Evolutionary conservation across 1,140 invertebrate genomes (phyloP), one percentile per base, ranked within the genome.

Genomic region (Pseudomyrmex dendroicus): DNA sequence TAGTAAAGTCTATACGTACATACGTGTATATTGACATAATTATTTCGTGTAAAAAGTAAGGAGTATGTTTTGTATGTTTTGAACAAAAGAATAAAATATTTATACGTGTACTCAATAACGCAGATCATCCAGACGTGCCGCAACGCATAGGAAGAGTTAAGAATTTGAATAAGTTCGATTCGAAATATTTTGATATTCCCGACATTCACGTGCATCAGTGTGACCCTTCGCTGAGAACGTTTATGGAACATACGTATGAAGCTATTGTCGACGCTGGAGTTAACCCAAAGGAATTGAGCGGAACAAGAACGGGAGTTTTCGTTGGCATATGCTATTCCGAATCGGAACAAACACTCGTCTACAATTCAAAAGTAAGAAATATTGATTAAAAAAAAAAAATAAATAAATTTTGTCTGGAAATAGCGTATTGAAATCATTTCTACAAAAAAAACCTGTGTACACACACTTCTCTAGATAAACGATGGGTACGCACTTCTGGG

Each of bases 181-280:
- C 97, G 0, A 94, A 96, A 0, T 98, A 97, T 92, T 98, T 98
- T 92, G 97, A 95, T 0, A 96, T 98, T 1, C 96, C 97, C 88
- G 96, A 95, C 88, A 97, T 97, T 83, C 97, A 98, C 92, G 98
- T 97, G 0, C 95, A 98, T 84, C 95, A 95, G 8, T 97, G 98
- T 97, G 98, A 99, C 89, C 98, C 98, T 0, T 97, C 98, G 96
- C 95, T 96, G 84, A 95, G 98, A 82, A 95, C 98, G 73, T 92
- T 99, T 10, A 91, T 99, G 22, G 98, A 99, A 93, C 96, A 97
- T 73, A 94, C 97, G 0, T 97, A 97, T 89, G 98, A 99, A 94
- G 97, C 98, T 20, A 96, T 99, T n/a, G 94, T 98, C 78, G 98
- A 99, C 95, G 20, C 20, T 20, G 20, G 20, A 20, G 22, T 22